phyloP scores from a whole-genome alignment of 2,888 invertebrate genomes.

The Carabus problematicus region DNA sequence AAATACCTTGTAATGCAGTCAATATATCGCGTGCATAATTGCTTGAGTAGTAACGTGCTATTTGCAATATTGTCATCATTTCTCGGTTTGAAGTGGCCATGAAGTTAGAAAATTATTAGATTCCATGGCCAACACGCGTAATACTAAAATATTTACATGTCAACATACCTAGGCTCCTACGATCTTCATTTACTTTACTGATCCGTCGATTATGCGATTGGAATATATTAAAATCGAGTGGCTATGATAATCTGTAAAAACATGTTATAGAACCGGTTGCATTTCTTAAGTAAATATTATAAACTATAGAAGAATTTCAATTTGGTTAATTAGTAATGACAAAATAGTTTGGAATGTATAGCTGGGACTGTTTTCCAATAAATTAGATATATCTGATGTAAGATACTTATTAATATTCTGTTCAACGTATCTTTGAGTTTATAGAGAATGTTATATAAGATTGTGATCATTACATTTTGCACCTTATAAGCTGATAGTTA shows the following conservation, averaged over 20 bases:
- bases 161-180: background rate
- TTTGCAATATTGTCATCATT: slow-evolving; percentile 23
- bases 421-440: too few species aligned
- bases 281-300: background rate
- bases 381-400: too few species aligned
- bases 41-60: background rate
- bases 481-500: too few species aligned
- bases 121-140: slow-evolving; percentile 19
- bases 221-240: background rate
- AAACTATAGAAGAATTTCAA: background rate
- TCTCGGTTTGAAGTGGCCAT: slow-evolving; percentile 4
- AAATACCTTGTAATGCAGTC: too few species aligned
- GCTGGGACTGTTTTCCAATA: too few species aligned
- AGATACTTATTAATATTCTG: too few species aligned
- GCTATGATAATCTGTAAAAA: background rate
- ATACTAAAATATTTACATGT: slow-evolving; percentile 7
- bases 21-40: too few species aligned
- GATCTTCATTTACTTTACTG: background rate
- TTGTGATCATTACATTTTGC: too few species aligned
- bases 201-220: background rate
- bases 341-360: background rate
- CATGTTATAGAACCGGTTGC: background rate
- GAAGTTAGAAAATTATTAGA: slow-evolving; percentile 1
- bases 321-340: background rate
- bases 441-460: too few species aligned